phyloP scores from a whole-genome alignment of 2,113 vertebrate genomes.

The Hippocampus barbouri region DNA sequence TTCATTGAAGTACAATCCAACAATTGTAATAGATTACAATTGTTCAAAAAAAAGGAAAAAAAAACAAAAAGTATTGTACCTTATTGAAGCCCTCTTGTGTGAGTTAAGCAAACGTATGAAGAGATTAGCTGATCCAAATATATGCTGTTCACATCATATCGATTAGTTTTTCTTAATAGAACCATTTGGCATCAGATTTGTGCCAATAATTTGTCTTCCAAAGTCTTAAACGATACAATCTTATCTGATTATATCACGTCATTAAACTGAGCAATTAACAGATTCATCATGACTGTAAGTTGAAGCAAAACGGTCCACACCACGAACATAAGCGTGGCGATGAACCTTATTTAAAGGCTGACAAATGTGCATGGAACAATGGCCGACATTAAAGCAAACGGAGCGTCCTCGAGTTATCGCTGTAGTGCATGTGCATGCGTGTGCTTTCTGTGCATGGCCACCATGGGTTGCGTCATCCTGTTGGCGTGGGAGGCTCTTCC shows the following conservation, averaged over 20 bases:
- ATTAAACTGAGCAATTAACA: not conserved
- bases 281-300: not conserved
- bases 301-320: not conserved
- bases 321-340: not conserved
- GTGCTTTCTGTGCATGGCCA: constrained; percentile 60
- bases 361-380: not conserved
- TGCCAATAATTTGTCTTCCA: too few relatives aligned
- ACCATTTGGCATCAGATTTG: too few relatives aligned
- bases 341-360: not conserved
- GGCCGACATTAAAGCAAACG: not conserved
- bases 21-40: too few relatives aligned
- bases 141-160: too few relatives aligned
- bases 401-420: not conserved
- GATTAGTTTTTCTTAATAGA: too few relatives aligned
- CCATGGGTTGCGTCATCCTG: constrained; percentile 74
- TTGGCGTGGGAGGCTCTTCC: constrained; percentile 78
- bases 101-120: too few relatives aligned
- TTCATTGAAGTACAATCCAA: too few relatives aligned
- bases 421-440: not conserved
- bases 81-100: too few relatives aligned
- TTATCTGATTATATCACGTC: not conserved
- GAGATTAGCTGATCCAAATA: too few relatives aligned
- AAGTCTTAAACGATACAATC: too few relatives aligned
- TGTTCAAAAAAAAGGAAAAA: too few relatives aligned
- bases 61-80: too few relatives aligned